A percentile compares a stretch with the other conserved stretches of the same genome.
phyloP scores from a whole-genome alignment of 92 coral and sea anemone genomes.

The Parazoanthus swiftii region DNA sequence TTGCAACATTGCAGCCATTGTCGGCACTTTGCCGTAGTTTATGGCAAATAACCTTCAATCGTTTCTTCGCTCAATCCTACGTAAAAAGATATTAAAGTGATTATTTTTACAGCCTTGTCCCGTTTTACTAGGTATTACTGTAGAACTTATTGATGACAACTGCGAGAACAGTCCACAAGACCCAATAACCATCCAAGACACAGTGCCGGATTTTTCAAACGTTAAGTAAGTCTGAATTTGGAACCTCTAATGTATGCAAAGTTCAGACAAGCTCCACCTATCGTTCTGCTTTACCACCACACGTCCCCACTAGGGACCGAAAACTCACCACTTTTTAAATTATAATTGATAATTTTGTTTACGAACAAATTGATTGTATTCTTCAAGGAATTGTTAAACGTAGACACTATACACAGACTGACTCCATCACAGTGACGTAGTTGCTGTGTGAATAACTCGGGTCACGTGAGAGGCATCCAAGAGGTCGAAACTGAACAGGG shows the following conservation, averaged over 20 bases:
- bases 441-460: too few species aligned
- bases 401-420: too few species aligned
- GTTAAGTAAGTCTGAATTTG: conserved; percentile 55
- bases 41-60: too few species aligned
- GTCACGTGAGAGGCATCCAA: too few species aligned
- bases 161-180: conserved; percentile 34
- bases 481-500: too few species aligned
- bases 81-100: not conserved
- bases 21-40: too few species aligned
- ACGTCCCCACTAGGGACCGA: not conserved
- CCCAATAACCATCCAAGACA: conserved; percentile 70
- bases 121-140: conserved; percentile 1
- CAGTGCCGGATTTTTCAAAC: conserved; percentile 39
- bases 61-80: too few species aligned
- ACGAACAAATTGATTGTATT: too few species aligned
- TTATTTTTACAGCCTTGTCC: not conserved
- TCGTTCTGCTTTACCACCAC: not conserved
- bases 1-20: too few species aligned
- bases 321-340: not conserved
- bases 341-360: too few species aligned
- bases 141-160: conserved; percentile 18
- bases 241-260: not conserved
- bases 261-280: not conserved
- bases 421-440: too few species aligned
- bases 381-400: too few species aligned